A percentile compares a stretch with the other conserved stretches of the same genome.
Evolutionary conservation across 2,888 invertebrate genomes (phyloP).

Genomic region (Oligia fasciuncula): DNA sequence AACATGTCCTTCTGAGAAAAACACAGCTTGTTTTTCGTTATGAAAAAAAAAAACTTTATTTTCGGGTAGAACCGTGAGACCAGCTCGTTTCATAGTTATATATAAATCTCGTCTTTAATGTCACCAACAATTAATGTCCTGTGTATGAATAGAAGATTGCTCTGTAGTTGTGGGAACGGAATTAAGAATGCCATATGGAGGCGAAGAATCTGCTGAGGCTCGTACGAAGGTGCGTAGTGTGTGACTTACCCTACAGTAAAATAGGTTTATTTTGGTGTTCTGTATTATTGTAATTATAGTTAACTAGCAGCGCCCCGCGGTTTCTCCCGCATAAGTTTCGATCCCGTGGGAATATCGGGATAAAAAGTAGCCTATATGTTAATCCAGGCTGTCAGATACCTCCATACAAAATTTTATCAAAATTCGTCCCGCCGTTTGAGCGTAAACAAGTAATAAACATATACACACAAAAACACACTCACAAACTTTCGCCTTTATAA

Average conservation of each 20-base stretch:
- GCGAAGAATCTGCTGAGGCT: slow-evolving; percentile 31
- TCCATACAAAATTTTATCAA: too few species aligned
- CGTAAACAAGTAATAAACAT: too few species aligned
- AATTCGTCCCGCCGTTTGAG: too few species aligned
- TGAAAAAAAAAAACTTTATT: background rate
- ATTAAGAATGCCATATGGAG: slow-evolving; percentile 28
- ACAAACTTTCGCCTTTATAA: too few species aligned
- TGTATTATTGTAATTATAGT: background rate
- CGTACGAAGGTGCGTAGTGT: background rate
- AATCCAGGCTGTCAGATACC: too few species aligned
- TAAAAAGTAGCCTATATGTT: too few species aligned
- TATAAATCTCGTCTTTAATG: slow-evolving; percentile 47
- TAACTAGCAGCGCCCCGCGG: too few species aligned
- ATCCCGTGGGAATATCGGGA: too few species aligned
- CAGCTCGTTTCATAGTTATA: background rate
- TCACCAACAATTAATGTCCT: slow-evolving; percentile 22
- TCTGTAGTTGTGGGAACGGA: slow-evolving; percentile 56
- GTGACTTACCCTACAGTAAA: background rate
- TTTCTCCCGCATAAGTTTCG: too few species aligned
- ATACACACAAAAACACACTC: too few species aligned
- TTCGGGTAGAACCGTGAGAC: background rate
- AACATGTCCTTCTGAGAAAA: background rate
- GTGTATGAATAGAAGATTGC: slow-evolving; percentile 52
- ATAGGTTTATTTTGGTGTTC: background rate
- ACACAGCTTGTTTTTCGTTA: background rate